Conservation (phyloP, 2,113 vertebrate species). For the Lanius ludovicianus region DNA sequence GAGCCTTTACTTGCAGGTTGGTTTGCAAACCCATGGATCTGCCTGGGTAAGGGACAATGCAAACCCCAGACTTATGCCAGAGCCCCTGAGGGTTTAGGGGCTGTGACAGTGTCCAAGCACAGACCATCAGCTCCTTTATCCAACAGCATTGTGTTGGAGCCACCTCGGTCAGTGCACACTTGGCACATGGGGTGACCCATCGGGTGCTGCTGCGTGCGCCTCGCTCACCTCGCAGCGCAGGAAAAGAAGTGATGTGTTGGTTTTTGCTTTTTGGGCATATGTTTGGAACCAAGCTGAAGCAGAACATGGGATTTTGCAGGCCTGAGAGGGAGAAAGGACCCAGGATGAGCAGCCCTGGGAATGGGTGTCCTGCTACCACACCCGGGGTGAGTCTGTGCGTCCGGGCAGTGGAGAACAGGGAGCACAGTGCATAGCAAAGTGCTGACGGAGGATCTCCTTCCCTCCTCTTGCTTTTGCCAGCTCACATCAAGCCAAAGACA, state of each 20-base stretch:
- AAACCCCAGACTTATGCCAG: background rate
- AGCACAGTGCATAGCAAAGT: background rate
- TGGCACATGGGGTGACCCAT: fast-evolving
- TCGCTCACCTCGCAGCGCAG: fast-evolving
- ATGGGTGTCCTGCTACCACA: fast-evolving
- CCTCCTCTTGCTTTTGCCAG: background rate
- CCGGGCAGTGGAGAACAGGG: fast-evolving
- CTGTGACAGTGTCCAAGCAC: background rate
- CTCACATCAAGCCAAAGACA: background rate
- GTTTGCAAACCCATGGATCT: background rate
- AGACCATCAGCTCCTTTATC: background rate
- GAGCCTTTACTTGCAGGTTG: background rate
- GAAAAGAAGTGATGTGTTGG: background rate
- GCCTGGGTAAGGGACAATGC: background rate
- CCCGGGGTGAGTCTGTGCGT: fast-evolving
- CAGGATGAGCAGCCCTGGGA: fast-evolving
- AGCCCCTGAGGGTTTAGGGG: background rate
- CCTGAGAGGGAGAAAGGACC: background rate
- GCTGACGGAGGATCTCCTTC: background rate
- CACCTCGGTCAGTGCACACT: fast-evolving
- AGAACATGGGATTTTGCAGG: background rate
- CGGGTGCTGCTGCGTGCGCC: fast-evolving
- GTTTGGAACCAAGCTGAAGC: background rate
- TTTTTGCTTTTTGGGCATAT: fast-evolving
- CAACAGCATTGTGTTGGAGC: fast-evolving